phyloP scores from a whole-genome alignment of 1,140 invertebrate species.

The Monomorium pharaonis region DNA sequence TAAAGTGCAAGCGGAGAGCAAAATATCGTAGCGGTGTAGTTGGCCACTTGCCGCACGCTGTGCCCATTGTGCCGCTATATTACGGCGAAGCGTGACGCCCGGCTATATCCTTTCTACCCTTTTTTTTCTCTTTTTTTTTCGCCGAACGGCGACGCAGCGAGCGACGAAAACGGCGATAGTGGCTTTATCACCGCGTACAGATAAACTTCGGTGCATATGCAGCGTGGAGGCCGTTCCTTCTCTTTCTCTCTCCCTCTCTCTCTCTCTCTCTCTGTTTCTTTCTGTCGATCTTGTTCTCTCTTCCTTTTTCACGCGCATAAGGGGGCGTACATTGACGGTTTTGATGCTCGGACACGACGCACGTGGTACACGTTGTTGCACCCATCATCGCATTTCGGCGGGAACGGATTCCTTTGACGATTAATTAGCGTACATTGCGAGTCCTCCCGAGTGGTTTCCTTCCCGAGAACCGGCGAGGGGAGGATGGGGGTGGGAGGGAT shows the following conservation, averaged over 20 bases:
- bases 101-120: not conserved
- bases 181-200: constrained; percentile 71
- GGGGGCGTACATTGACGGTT: constrained; percentile 51
- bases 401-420: not conserved
- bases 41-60: not conserved
- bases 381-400: not conserved
- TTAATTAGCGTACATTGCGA: not conserved
- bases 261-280: not conserved
- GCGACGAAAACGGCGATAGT: constrained; percentile 64
- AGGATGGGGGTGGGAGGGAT: not conserved
- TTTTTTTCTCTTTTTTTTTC: not conserved
- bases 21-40: constrained; percentile 14
- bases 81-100: not conserved
- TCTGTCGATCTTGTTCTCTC: not conserved
- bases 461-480: too few relatives aligned
- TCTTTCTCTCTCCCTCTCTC: not conserved
- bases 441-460: not conserved
- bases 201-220: constrained; percentile 68
- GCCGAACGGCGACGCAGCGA: not conserved
- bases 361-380: constrained; percentile 38
- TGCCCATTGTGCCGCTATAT: not conserved
- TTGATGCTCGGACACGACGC: constrained; percentile 46
- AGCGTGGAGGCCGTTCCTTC: not conserved
- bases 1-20: constrained; percentile 32
- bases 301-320: constrained; percentile 30